Percentiles rank a stretch among this genome's conserved stretches.
Evolutionary conservation across 2,888 invertebrate genomes (phyloP).

Genomic region (Auanema freiburgensis): DNA sequence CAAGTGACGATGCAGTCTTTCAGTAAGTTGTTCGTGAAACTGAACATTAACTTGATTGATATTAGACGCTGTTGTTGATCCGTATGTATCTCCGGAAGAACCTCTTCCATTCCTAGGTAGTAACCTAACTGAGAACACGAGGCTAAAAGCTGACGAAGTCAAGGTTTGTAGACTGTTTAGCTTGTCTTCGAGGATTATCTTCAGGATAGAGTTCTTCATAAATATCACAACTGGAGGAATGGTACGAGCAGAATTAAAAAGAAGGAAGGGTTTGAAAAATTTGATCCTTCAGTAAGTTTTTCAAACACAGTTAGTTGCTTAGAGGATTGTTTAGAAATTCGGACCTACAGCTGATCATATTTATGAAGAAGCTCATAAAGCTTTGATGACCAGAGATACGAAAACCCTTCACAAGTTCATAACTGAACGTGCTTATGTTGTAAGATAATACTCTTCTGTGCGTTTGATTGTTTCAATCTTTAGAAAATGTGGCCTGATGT

Average conservation of each 20-base stretch:
- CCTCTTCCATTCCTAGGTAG: conserved; percentile 15
- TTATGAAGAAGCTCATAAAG: conserved; percentile 53
- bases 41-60: not conserved
- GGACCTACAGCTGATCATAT: conserved; percentile 50
- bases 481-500: conserved; percentile 64
- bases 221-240: conserved; percentile 49
- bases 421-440: conserved; percentile 57
- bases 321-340: conserved; percentile 37
- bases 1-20: conserved; percentile 57
- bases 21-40: conserved; percentile 34
- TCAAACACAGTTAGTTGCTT: too few relatives aligned
- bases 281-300: conserved; percentile 45
- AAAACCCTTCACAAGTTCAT: conserved; percentile 43
- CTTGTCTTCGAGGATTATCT: not conserved
- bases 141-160: conserved; percentile 15
- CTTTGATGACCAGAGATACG: conserved; percentile 49
- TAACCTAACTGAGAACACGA: conserved; percentile 21
- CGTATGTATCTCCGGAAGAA: conserved; percentile 50
- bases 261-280: conserved; percentile 60
- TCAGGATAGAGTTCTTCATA: conserved; percentile 39
- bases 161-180: conserved; percentile 6
- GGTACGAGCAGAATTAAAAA: conserved; percentile 54
- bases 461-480: conserved; percentile 11
- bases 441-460: conserved; percentile 20
- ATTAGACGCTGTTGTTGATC: conserved; percentile 58